Conservation (phyloP, 2,797 vertebrate genomes). For the Microctenopoma lineatum region DNA sequence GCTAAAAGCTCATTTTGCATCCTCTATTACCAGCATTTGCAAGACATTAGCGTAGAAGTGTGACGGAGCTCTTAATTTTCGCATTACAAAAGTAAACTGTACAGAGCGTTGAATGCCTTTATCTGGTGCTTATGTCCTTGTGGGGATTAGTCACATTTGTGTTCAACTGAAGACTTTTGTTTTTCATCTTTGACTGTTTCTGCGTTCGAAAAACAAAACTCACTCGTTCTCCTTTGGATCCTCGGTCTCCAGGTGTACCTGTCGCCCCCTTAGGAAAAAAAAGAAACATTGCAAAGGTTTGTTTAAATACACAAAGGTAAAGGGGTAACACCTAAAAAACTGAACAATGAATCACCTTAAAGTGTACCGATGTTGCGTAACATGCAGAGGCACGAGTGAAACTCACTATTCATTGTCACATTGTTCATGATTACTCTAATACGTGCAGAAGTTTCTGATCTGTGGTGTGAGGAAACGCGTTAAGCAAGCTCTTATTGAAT, state of each 20-base stretch:
- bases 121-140: conserved; percentile 63
- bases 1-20: conserved; percentile 54
- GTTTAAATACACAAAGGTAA: conserved; percentile 5
- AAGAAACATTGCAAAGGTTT: conserved; percentile 12
- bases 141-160: conserved; percentile 72
- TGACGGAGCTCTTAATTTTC: conserved; percentile 63
- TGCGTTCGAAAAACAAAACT: conserved; percentile 55
- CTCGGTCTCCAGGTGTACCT: conserved; percentile 93
- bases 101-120: conserved; percentile 63
- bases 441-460: conserved; percentile 36
- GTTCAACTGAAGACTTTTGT: conserved; percentile 61
- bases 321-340: background rate
- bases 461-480: conserved; percentile 11
- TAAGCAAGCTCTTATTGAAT: conserved; percentile 33
- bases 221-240: conserved; percentile 98
- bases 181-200: conserved; percentile 52
- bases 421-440: conserved; percentile 9
- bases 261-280: conserved; percentile 83
- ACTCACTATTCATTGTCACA: conserved; percentile 5
- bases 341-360: conserved; percentile 27
- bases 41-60: conserved; percentile 62
- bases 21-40: conserved; percentile 54
- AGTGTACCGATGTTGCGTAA: conserved; percentile 20
- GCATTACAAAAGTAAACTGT: conserved; percentile 61
- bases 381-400: conserved; percentile 7